Evolutionary conservation across 1,140 invertebrate genomes (phyloP), one percentile per base, ranked within the genome.

Genomic region (Metaphire vulgaris): DNA sequence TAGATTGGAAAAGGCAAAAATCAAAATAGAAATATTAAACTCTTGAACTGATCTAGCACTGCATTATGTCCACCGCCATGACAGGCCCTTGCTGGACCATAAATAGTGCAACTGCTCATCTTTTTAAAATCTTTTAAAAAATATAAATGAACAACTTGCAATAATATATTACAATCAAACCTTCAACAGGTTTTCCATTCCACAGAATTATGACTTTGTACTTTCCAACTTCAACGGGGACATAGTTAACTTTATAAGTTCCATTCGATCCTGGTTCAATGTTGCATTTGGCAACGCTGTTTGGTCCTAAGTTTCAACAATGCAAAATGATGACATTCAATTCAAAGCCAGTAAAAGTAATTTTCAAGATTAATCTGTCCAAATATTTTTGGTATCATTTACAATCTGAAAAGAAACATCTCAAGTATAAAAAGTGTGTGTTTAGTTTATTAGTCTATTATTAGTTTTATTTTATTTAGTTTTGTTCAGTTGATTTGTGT

Each of bases 201-300:
- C 91, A 93, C 16, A 89, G 88, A 1, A 93, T 88, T 78, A 88
- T 85, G 1, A 93, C 87, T 81, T 91, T 90, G 83, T 92, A 93
- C 14, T 90, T 85, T 6, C 92, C 92, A 15, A 91, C 89, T 83
- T 92, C 90, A 1, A 88, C 86, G 0, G 92, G 91, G 0, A 89
- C 84, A 80, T 92, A 93, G 1, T 89, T 89, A 2, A 92, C 90
- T 75, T 89, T 88, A 86, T 88, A 90, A 30, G 88, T 83, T n/a
- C 89, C 89, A 78, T 88, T 85, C 21, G 87, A 32, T 2, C 30
- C 30, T 29, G 74, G 56, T 21, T 75, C 74, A 28, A 75, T 69
- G 64, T 69, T 75, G 26, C 32, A 32, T 32, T 68, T 72, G 16
- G 74, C 66, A 14, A 75, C 21, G 31, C 66, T 69, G 74, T 68